Percentiles rank a stretch among this genome's conserved stretches.
phyloP scores from a whole-genome alignment of 1,140 invertebrate genomes.

The Heliothis virescens region DNA sequence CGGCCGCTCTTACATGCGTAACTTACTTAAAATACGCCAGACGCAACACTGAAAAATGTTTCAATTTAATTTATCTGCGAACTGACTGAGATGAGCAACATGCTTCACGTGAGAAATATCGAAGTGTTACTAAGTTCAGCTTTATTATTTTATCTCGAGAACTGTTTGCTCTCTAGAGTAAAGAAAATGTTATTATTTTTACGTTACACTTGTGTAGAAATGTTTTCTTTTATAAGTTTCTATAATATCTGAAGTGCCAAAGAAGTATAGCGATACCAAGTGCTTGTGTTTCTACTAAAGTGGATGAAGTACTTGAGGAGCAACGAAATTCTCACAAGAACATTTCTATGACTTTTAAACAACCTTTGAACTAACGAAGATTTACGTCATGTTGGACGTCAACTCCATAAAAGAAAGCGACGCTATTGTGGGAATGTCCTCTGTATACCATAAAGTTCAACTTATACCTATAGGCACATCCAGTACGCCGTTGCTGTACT shows the following conservation, averaged over 20 bases:
- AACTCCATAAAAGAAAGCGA: neutral
- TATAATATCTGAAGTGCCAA: conserved; percentile 19
- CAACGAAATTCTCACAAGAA: neutral
- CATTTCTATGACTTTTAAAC: neutral
- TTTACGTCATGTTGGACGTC: neutral
- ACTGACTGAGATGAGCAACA: conserved; percentile 34
- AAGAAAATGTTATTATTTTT: conserved; percentile 42
- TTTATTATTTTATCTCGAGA: conserved; percentile 34
- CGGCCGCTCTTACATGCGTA: conserved; percentile 71
- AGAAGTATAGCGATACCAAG: conserved; percentile 19
- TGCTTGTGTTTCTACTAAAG: neutral
- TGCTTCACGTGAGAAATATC: conserved; percentile 17
- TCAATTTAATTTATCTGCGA: conserved; percentile 37
- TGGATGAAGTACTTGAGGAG: neutral
- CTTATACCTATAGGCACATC: neutral
- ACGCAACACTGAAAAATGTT: conserved; percentile 52
- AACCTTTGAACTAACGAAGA: neutral
- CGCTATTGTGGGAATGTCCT: neutral
- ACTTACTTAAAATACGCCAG: conserved; percentile 61
- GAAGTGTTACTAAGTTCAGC: conserved; percentile 19
- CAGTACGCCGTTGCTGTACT: neutral
- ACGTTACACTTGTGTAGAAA: conserved; percentile 10
- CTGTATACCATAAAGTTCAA: neutral
- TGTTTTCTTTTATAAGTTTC: conserved; percentile 23
- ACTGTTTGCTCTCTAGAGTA: conserved; percentile 37